Evolutionary conservation across 1,140 invertebrate genomes (phyloP), one percentile per base, ranked within the genome.

Genomic region (Ceratosolen fusciceps): DNA sequence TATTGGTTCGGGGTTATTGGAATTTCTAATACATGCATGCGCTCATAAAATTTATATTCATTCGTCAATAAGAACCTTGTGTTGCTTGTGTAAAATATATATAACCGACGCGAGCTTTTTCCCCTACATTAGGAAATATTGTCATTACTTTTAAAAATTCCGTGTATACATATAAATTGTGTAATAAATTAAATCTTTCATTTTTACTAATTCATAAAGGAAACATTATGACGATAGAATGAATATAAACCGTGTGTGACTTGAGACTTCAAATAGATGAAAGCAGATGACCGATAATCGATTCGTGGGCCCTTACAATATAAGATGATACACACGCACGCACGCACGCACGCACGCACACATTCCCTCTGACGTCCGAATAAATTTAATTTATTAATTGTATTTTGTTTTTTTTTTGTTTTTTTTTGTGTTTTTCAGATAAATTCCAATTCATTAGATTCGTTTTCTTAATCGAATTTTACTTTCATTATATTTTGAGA

Each of bases 401-500:
- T 56, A n/a, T n/a, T n/a, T n/a, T n/a, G n/a, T n/a, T n/a, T n/a
- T n/a, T n/a, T n/a, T n/a, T n/a, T n/a, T n/a, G n/a, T n/a, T n/a
- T n/a, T n/a, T n/a, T n/a, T n/a, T n/a, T n/a, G n/a, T n/a, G n/a
- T n/a, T n/a, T n/a, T 19, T 26, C n/a, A 19, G 37, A 26, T 52
- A 7, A n/a, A n/a, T n/a, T n/a, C n/a, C n/a, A n/a, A n/a, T n/a
- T n/a, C 16, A 31, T 58, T 43, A 58, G 56, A 21, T 77, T 54
- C 52, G 54, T 21, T 19, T 47, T 60, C 67, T 52, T 26, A 70
- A 54, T 37, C 26, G 43, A 70, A 49, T 58, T 47, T 74, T 62
- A 60, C 39, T 62, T 58, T 70, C 39, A 58, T 62, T 39, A 62
- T 56, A 60, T 60, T 60, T 60, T 56, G 49, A 56, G 47, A 60